phyloP scores from a whole-genome alignment of 2,113 vertebrate genomes.

The Muntiacus reevesi region DNA sequence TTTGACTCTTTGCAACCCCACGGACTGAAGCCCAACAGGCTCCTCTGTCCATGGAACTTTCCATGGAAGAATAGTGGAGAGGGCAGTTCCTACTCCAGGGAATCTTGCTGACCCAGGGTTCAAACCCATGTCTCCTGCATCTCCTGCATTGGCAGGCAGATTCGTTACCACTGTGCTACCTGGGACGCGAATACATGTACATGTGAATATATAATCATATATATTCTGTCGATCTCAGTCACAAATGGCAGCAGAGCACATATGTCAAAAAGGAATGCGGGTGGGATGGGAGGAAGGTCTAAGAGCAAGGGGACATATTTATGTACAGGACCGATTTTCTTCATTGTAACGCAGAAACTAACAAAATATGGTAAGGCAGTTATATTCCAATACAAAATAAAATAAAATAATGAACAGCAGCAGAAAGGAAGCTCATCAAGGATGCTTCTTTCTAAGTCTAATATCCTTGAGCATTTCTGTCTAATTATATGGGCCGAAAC shows the following conservation, averaged over 20 bases:
- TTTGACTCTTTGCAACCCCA: not conserved
- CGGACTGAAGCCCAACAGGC: not conserved
- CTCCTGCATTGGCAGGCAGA: not conserved
- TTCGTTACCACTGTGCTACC: not conserved
- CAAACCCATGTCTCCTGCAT: not conserved
- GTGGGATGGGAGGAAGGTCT: not conserved
- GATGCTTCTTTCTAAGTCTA: not conserved
- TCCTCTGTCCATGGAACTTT: not conserved
- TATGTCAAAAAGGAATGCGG: not conserved
- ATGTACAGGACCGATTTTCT: not conserved
- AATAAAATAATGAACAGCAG: not conserved
- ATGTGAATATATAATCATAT: not conserved
- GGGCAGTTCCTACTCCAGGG: not conserved
- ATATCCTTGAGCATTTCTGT: not conserved
- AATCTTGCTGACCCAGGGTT: not conserved
- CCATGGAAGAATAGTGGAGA: not conserved
- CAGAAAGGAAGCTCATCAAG: not conserved
- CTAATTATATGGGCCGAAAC: not conserved
- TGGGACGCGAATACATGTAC: accelerated
- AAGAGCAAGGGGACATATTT: not conserved
- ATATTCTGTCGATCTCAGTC: not conserved
- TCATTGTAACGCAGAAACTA: not conserved
- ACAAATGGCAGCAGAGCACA: not conserved
- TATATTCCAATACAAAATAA: not conserved
- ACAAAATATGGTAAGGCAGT: not conserved